Evolutionary conservation across 1,140 invertebrate species (phyloP).

Genomic region (Lethrus apterus): DNA sequence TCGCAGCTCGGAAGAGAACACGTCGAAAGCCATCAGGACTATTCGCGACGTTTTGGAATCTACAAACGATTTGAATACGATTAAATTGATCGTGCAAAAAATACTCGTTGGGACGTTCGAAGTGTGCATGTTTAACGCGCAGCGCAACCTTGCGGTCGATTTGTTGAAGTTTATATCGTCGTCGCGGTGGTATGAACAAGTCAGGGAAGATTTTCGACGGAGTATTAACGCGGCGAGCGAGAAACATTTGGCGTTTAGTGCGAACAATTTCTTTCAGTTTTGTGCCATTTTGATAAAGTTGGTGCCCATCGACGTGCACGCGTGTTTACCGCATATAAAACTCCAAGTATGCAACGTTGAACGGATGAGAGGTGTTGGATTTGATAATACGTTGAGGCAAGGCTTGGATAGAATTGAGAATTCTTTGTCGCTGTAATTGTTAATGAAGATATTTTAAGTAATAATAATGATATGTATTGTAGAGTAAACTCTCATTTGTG

Average conservation of each 20-base stretch:
- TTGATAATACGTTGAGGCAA: conserved; percentile 33
- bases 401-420: conserved; percentile 29
- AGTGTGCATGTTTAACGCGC: conserved; percentile 31
- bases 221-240: conserved; percentile 23
- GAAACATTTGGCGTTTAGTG: conserved; percentile 35
- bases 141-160: conserved; percentile 26
- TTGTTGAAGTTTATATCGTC: conserved; percentile 25
- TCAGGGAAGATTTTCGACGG: conserved; percentile 22
- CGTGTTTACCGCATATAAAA: conserved; percentile 25
- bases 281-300: conserved; percentile 28
- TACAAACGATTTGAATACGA: conserved; percentile 17
- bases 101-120: conserved; percentile 30
- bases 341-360: conserved; percentile 30
- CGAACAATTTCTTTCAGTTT: conserved; percentile 35
- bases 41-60: conserved; percentile 25
- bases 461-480: too few species aligned
- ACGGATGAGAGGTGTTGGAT: conserved; percentile 33
- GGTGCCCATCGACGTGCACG: conserved; percentile 25
- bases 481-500: too few species aligned
- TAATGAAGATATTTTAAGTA: too few species aligned
- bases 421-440: too few species aligned
- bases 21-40: conserved; percentile 32
- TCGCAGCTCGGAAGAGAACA: conserved; percentile 28
- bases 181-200: conserved; percentile 21
- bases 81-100: conserved; percentile 26